Base-by-base conservation (phyloP, 2,888 invertebrate species). In the Epirrhoe alternata region DNA sequence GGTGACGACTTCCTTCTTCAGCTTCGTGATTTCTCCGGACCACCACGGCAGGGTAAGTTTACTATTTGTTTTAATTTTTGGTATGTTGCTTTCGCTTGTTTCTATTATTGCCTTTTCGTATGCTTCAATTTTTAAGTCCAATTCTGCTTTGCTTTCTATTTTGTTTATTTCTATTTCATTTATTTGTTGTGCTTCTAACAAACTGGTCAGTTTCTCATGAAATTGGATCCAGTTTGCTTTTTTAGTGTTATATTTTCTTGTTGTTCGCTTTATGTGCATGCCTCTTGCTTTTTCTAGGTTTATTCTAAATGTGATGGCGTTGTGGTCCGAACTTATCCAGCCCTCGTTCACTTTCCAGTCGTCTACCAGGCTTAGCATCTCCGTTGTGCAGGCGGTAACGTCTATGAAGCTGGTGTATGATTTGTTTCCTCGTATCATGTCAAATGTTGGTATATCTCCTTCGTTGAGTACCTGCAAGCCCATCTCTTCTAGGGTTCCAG, bases 371-470 rank as follows among this genome's bases (percentile, higher is more conserved):
- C 38, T 52, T 0, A 75, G 56, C 8, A 75, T 0, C 0, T 68
- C 64, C 0, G 17, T 1, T 0, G 76, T 58, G 54, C 77, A 76
- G 0, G 73, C 74, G 3, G 79, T 38, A 2, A 38, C 12, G 8
- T 38, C 38, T 7, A 38, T 8, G 8, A 10, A 12, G 38, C 38
- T 38, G 38, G 38, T 38, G 38, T 38, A 38, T 5, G 38, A 12
- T 38, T 38, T 38, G 38, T 38, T 12, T 2, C 74, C 73, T 12
- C 77, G 67, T 0, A 73, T 30, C 0, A 74, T 75, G 30, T 74
- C 66, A 53, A 77, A 79, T 0, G 78, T 77, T 0, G 79, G 77
- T 0, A 50, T 70, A 0, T 65, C 31, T 0, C 77, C 77, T 0
- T n/a, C 50, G 61, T 81, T 79, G 0, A 81, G 68, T 5, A 78